Conservation (phyloP, 2,797 vertebrate species). For the Vespertilio murinus region DNA sequence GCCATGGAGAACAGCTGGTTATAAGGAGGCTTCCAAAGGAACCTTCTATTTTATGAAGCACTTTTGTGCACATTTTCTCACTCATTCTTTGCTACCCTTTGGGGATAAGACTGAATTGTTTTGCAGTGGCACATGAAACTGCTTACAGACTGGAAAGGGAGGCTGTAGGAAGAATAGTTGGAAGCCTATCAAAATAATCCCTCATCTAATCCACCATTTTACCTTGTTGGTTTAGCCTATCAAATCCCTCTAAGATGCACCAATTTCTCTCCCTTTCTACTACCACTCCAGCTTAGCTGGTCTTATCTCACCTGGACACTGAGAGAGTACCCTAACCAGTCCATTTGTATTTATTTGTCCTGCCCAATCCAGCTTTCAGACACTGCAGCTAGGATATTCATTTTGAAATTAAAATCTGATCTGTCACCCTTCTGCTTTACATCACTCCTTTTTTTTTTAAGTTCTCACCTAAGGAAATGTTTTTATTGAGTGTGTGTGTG, state of each 20-base stretch:
- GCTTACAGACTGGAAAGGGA: background rate
- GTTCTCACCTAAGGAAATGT: background rate
- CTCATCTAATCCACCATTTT: background rate
- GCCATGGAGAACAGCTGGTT: background rate
- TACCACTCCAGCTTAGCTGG: background rate
- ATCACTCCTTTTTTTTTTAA: background rate
- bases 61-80: background rate
- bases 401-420: background rate
- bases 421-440: background rate
- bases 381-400: background rate
- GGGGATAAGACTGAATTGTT: background rate
- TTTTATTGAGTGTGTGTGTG: background rate
- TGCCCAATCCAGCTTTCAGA: background rate
- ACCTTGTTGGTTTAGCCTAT: background rate
- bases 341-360: background rate
- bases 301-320: background rate
- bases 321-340: background rate
- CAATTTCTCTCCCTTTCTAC: background rate
- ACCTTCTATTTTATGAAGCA: background rate
- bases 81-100: background rate
- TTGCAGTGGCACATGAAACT: background rate
- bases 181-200: background rate
- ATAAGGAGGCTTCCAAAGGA: background rate
- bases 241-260: background rate
- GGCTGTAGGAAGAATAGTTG: background rate